Percentiles rank a stretch among this genome's conserved stretches.
Conservation (phyloP, 2,113 vertebrate species). For the Sphaerodactylus townsendi region DNA sequence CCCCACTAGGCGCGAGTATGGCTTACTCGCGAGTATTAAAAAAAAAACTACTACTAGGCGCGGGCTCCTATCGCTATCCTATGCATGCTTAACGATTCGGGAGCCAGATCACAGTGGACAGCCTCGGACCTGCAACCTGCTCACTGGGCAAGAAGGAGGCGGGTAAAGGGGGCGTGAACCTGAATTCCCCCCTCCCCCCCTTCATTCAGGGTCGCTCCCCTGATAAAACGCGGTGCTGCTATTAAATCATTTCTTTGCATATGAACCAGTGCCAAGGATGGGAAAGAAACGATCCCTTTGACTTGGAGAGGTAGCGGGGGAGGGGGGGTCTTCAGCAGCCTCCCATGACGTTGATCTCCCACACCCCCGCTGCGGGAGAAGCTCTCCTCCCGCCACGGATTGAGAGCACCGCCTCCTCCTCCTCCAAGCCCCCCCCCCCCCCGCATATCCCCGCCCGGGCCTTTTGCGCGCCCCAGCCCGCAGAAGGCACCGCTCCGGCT, state of each 20-base stretch:
- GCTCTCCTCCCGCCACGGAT: neutral
- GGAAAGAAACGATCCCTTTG: neutral
- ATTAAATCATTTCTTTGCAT: neutral
- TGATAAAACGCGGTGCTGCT: too few species aligned
- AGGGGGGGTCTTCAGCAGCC: neutral
- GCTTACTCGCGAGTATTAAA: too few species aligned
- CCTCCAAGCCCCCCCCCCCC: too few species aligned
- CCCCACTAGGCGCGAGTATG: neutral
- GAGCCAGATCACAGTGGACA: neutral
- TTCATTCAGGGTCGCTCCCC: too few species aligned
- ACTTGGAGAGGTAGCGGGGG: too few species aligned
- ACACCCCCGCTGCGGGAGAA: neutral
- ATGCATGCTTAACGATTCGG: neutral
- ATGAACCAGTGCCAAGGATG: neutral
- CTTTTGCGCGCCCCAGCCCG: constrained; percentile 5
- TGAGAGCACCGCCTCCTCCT: neutral
- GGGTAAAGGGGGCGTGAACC: too few species aligned
- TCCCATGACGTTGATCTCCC: too few species aligned
- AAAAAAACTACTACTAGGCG: too few species aligned
- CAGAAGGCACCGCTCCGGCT: neutral
- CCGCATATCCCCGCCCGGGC: neutral
- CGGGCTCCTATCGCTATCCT: too few species aligned
- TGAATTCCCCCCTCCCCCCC: too few species aligned
- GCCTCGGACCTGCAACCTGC: too few species aligned
- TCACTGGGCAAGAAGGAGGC: too few species aligned